Percentiles rank a stretch among this genome's conserved stretches.
These are phyloP conservation scores for Melanaphis sacchari DNA, from an alignment of 1,140 invertebrate species.

Conservation along the genomic window DNA sequence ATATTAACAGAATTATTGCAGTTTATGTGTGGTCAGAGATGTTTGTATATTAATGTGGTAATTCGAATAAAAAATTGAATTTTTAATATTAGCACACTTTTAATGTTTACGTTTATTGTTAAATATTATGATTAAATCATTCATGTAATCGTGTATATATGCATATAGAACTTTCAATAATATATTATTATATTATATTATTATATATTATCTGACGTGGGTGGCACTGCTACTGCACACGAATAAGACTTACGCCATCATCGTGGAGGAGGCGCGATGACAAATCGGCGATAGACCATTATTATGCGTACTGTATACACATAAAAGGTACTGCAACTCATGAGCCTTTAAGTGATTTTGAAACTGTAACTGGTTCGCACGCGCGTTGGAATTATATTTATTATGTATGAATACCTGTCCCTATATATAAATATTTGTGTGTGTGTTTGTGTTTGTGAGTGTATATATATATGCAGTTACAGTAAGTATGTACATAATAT, in stretches of 20 bases:
- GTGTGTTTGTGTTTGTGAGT: no score
- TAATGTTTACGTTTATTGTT: background rate
- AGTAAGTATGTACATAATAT: background rate
- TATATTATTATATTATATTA: no score
- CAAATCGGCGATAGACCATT: background rate
- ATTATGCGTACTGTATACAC: background rate
- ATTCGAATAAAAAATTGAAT: background rate
- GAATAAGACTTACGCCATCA: background rate
- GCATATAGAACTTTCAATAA: no score
- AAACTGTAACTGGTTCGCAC: background rate
- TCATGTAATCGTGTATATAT: no score
- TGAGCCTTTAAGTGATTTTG: conserved; percentile 34
- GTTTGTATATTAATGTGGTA: background rate
- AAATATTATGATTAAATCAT: no score
- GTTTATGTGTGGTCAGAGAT: background rate
- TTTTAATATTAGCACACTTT: background rate
- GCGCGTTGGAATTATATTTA: background rate
- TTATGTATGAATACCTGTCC: background rate
- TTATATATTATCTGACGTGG: background rate
- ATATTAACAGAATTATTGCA: background rate
- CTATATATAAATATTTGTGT: no score
- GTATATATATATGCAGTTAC: background rate
- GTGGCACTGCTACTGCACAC: background rate
- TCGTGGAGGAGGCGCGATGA: background rate
- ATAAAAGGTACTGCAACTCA: background rate